Base-by-base conservation (phyloP, 2,888 invertebrate genomes). In the Cybosia mesomella region DNA sequence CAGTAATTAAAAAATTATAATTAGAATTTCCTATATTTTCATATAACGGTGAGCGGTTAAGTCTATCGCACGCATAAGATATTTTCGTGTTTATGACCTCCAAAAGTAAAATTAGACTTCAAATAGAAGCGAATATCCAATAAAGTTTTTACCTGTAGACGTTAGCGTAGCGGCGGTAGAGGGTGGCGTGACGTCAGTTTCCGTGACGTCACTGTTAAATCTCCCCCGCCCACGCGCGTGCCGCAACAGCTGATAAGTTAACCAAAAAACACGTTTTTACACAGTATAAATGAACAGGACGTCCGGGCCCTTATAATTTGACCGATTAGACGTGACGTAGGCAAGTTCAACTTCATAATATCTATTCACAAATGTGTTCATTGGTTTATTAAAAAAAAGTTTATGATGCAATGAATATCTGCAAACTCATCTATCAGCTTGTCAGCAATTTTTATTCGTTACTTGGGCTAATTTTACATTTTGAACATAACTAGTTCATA, bases 111-210 rank as follows among this genome's bases (percentile, higher is more conserved):
- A 71, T 73, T 68, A 72, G 68, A 77, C 53, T 58, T 69, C 64
- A 64, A 77, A 70, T 69, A 74, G 58, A 70, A 70, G 59, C 68
- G 71, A 67, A 72, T 75, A 70, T 72, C 64, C 70, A 65, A 72
- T 72, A 75, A 77, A 18, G 69, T 59, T 66, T 66, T 69, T 76
- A 81, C 79, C 79, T 77, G 76, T 77, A 81, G 74, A 77, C 76
- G 70, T 59, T 66, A 64, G 43, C 70, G 66, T 69, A 76, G 71
- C 59, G 70, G 76, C 58, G 68, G 65, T 57, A 65, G 55, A 39
- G 76, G 83, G 87, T 90, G 90, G 86, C 78, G 88, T 83, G 94
- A 92, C 89, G 90, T 87, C 83, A 86, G 75, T 72, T 57, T 55
- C 18, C 36, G 77, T 85, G 87, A 87, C 90, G 90, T 90, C 89